A percentile compares a stretch with the other conserved stretches of the same genome.
Conservation (phyloP, 2,113 vertebrate genomes). For the Gymnorhina tibicen region DNA sequence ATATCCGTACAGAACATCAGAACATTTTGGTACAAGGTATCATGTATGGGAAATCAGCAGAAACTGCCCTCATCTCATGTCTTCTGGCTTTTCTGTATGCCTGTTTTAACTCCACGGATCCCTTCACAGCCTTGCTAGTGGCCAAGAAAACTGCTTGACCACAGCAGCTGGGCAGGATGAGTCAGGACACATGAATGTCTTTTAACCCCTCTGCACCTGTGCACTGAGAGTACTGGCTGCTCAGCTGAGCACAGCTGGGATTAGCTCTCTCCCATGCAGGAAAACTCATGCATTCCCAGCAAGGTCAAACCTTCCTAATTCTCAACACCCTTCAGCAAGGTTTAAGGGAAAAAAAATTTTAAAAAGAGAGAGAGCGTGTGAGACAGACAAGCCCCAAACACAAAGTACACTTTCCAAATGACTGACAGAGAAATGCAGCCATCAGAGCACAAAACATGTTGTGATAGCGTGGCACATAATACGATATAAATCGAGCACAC, state of each 20-base stretch:
- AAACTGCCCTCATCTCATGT: not conserved
- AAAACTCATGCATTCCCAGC: not conserved
- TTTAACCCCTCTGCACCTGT: conserved; percentile 20
- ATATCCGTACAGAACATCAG: rapidly evolving
- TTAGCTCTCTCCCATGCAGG: not conserved
- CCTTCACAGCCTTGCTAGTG: not conserved
- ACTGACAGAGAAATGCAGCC: not conserved
- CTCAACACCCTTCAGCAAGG: not conserved
- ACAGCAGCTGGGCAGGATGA: conserved; percentile 29
- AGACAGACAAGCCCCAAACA: not conserved
- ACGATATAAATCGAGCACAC: not conserved
- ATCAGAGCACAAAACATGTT: not conserved
- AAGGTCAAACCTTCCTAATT: not conserved
- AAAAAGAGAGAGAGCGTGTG: rapidly evolving
- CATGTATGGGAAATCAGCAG: not conserved
- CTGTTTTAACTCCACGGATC: not conserved
- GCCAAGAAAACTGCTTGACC: conserved; percentile 7
- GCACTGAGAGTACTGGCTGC: rapidly evolving
- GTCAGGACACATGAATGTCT: conserved; percentile 17
- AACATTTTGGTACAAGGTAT: not conserved
- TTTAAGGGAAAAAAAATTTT: not conserved
- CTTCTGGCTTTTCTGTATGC: not conserved
- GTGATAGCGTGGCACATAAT: not conserved
- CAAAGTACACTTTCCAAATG: not conserved
- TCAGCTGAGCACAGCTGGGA: not conserved